phyloP scores from a whole-genome alignment of 35 echinoderm and acorn worm genomes.

The Amphiura filiformis region DNA sequence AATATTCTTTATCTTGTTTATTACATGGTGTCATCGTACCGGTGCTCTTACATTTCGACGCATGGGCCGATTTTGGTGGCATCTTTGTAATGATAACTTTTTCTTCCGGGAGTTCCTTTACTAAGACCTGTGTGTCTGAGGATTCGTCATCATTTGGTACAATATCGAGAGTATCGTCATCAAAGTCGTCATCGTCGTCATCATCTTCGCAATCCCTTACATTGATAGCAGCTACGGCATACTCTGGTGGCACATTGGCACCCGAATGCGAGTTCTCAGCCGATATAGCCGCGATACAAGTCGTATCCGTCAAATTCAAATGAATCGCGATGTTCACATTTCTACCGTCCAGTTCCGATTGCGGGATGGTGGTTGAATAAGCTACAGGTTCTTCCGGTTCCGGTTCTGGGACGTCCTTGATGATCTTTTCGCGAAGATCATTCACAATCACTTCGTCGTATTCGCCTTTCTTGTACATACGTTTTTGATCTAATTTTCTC shows the following conservation, averaged over 20 bases:
- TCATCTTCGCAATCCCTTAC: not conserved
- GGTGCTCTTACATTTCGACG: too few species aligned
- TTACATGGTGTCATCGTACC: too few species aligned
- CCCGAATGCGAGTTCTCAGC: not conserved
- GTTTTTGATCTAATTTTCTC: not conserved
- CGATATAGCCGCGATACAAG: not conserved
- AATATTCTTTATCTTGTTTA: too few species aligned
- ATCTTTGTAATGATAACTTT: too few species aligned
- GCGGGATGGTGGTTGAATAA: not conserved
- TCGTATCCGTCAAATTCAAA: not conserved
- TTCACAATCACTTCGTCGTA: not conserved
- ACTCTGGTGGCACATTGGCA: not conserved
- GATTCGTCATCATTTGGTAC: not conserved
- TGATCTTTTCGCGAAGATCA: not conserved
- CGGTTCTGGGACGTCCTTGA: not conserved
- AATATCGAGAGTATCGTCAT: not conserved
- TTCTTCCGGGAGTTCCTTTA: too few species aligned
- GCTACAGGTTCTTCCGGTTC: not conserved
- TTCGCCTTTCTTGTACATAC: not conserved
- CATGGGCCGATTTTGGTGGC: too few species aligned
- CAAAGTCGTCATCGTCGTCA: not conserved
- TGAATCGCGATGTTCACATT: not conserved
- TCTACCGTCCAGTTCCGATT: not conserved
- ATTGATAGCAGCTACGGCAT: not conserved
- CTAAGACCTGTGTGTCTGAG: not conserved